Percentiles rank a stretch among this genome's conserved stretches.
These are phyloP conservation scores for Entomyzon cyanotis DNA, from an alignment of 2,113 vertebrate species.

Conservation along the genomic window DNA sequence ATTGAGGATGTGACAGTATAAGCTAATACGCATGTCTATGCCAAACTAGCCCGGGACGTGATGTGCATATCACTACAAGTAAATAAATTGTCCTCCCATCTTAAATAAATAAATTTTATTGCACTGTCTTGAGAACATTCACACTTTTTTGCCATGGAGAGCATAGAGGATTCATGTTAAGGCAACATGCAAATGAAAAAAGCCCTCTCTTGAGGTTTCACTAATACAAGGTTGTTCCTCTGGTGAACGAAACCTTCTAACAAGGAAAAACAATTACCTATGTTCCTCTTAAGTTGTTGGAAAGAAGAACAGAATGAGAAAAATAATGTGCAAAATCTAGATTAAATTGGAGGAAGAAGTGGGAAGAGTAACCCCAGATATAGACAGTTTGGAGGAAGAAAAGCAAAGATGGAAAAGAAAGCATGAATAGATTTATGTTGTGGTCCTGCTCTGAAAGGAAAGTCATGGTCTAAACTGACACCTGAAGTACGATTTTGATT, in stretches of 20 bases:
- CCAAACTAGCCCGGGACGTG: not conserved
- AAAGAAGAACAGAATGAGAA: not conserved
- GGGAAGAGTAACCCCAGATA: not conserved
- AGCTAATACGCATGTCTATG: not conserved
- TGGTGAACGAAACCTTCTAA: not conserved
- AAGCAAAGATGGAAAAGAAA: not conserved
- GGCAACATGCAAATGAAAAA: not conserved
- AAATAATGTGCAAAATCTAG: not conserved
- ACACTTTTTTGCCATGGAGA: not conserved
- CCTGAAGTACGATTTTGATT: not conserved
- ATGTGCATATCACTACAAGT: not conserved
- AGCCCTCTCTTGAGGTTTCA: not conserved
- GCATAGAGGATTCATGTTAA: not conserved
- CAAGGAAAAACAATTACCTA: not conserved
- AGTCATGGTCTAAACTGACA: not conserved
- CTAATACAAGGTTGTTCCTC: not conserved
- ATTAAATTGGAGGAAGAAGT: not conserved
- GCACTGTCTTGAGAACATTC: not conserved
- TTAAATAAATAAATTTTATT: not conserved
- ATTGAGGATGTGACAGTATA: not conserved
- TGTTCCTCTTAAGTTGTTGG: not conserved
- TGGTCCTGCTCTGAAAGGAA: not conserved
- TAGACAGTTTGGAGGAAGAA: not conserved
- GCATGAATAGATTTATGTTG: not conserved
- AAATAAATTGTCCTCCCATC: not conserved